phyloP scores from a whole-genome alignment of 2,797 vertebrate species.

The Myotis daubentonii region DNA sequence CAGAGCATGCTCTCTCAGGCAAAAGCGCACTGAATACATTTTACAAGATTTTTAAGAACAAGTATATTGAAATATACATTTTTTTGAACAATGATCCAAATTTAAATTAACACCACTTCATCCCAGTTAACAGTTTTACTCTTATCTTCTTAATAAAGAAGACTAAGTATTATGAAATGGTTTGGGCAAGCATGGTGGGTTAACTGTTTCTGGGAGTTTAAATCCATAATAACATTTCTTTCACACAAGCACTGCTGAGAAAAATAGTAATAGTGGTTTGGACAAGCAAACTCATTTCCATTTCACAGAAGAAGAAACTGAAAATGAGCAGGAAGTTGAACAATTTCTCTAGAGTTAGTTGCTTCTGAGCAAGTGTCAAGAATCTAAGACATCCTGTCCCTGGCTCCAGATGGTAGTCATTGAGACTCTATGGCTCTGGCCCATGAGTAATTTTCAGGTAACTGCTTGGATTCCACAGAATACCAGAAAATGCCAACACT shows the following conservation, averaged over 20 bases:
- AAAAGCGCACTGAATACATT: not conserved
- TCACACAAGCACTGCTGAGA: not conserved
- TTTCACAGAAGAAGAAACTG: constrained; percentile 6
- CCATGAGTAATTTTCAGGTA: not conserved
- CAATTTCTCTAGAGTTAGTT: not conserved
- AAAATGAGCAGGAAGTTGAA: not conserved
- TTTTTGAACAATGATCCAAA: constrained; percentile 35
- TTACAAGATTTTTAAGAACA: not conserved
- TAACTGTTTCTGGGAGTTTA: not conserved
- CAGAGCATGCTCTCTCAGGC: not conserved
- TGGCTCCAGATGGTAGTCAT: not conserved
- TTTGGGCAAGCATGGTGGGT: not conserved
- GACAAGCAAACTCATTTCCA: constrained; percentile 16
- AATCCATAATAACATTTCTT: not conserved
- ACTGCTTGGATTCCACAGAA: not conserved
- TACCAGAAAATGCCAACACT: not conserved
- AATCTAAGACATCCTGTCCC: not conserved
- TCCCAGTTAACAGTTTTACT: constrained; percentile 1
- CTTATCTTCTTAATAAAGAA: not conserved
- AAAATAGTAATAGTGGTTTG: not conserved
- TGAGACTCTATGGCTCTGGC: not conserved
- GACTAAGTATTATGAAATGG: not conserved
- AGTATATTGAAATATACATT: not conserved
- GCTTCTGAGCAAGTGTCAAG: not conserved
- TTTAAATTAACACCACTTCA: constrained; percentile 16